These are phyloP conservation scores for Anolis sagrei DNA, from an alignment of 2,113 vertebrate genomes.

Conservation along the genomic window DNA sequence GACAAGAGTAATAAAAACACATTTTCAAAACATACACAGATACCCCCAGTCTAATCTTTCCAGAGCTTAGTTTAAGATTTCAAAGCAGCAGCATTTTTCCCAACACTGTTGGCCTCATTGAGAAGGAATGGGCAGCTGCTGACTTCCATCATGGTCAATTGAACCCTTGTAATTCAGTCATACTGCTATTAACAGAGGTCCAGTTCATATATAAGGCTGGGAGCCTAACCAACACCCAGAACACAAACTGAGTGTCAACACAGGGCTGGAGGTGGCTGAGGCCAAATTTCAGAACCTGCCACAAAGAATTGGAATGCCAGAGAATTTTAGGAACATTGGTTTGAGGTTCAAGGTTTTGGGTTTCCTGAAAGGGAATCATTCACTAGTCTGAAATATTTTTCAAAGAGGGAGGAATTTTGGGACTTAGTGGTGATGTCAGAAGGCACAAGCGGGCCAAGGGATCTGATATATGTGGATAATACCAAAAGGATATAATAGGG, in stretches of 20 bases:
- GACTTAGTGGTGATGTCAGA: not conserved
- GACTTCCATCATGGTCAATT: not conserved
- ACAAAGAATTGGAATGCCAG: not conserved
- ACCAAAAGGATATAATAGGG: not conserved
- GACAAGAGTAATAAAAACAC: not conserved
- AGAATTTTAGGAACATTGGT: not conserved
- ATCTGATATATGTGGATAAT: not conserved
- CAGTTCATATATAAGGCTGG: not conserved
- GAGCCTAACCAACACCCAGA: not conserved
- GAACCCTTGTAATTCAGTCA: slow-evolving; percentile 5
- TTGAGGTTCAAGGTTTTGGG: not conserved
- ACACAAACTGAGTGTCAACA: not conserved
- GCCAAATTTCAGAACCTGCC: not conserved
- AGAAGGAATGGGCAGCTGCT: slow-evolving; percentile 26
- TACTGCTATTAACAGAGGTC: not conserved
- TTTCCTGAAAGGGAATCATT: not conserved
- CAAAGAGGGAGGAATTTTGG: not conserved
- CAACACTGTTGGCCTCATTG: not conserved
- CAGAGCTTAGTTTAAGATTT: slow-evolving; percentile 15
- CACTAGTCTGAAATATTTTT: not conserved
- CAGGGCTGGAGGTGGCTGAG: not conserved
- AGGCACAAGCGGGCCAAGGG: not conserved
- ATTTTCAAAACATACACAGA: not conserved
- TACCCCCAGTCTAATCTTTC: not conserved
- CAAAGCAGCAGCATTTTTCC: slow-evolving; percentile 2